Conservation (phyloP, 1,140 invertebrate genomes). For the Holcopasites calliopsidis region DNA sequence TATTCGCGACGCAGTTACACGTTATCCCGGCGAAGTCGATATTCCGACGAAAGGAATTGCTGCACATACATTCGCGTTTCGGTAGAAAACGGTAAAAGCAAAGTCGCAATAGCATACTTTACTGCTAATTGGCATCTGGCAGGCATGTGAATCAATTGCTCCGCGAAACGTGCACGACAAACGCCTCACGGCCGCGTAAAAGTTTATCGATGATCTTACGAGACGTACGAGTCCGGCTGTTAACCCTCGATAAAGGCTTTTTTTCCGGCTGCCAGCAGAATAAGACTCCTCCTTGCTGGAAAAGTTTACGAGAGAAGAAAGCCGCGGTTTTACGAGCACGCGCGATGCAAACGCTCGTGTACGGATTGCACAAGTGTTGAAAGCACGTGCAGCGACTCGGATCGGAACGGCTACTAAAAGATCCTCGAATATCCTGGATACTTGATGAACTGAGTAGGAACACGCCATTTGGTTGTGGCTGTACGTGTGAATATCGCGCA, state of each 20-base stretch:
- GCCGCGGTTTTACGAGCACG: constrained; percentile 56
- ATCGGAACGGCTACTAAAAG: background rate
- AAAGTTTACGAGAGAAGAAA: constrained; percentile 62
- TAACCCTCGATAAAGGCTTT: constrained; percentile 8
- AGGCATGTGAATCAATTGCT: too few species aligned
- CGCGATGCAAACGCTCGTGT: background rate
- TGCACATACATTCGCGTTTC: background rate
- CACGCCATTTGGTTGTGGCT: background rate
- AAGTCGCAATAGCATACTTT: background rate
- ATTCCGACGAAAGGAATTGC: background rate
- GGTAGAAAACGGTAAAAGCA: background rate
- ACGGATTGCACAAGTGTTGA: background rate
- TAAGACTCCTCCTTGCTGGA: background rate
- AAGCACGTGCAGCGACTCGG: background rate
- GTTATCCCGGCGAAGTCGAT: background rate
- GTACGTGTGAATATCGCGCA: background rate
- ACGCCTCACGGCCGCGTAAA: background rate
- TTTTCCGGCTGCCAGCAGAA: background rate
- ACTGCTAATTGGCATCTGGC: background rate
- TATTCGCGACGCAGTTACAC: background rate
- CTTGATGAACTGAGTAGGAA: background rate
- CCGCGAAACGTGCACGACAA: background rate
- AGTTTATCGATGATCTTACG: background rate
- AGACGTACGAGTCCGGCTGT: background rate
- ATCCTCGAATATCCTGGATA: background rate